Evolutionary conservation across 2,888 invertebrate genomes (phyloP).

Genomic region (Melanotus villosus): DNA sequence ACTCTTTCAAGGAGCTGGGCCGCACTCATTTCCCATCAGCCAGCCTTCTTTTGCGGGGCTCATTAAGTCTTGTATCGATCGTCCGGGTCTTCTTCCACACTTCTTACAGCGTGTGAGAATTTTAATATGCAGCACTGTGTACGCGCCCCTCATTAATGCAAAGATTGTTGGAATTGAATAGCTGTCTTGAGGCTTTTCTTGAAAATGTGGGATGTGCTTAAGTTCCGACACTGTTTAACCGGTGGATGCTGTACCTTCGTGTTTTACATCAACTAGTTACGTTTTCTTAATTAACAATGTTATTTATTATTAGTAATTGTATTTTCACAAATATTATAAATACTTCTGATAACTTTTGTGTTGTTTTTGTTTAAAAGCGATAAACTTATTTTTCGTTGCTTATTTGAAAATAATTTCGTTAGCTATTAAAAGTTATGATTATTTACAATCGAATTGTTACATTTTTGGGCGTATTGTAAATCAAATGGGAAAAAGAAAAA

Average conservation of each 20-base stretch:
- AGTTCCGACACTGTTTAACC: slow-evolving; percentile 39
- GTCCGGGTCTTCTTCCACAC: slow-evolving; percentile 60
- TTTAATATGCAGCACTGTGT: slow-evolving; percentile 66
- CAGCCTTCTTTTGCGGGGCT: slow-evolving; percentile 67
- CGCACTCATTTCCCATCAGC: slow-evolving; percentile 57
- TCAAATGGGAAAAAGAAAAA: no score
- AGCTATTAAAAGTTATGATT: no score
- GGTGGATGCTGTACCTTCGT: slow-evolving; percentile 22
- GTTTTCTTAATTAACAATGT: background rate
- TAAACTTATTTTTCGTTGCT: no score
- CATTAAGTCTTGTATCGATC: slow-evolving; percentile 66
- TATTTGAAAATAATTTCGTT: no score
- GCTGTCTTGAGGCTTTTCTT: slow-evolving; percentile 55
- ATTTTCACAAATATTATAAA: no score
- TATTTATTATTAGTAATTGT: no score
- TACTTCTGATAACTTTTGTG: no score
- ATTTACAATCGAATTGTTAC: no score
- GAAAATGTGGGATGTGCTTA: slow-evolving; percentile 45
- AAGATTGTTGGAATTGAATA: slow-evolving; percentile 63
- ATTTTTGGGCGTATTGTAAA: no score
- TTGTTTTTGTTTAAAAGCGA: no score
- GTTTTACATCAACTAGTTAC: slow-evolving; percentile 3
- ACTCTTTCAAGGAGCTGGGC: slow-evolving; percentile 44
- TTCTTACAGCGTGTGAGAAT: slow-evolving; percentile 67
- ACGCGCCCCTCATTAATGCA: slow-evolving; percentile 66